phyloP scores from a whole-genome alignment of 2,888 invertebrate genomes.

The Harpalus rufipes region DNA sequence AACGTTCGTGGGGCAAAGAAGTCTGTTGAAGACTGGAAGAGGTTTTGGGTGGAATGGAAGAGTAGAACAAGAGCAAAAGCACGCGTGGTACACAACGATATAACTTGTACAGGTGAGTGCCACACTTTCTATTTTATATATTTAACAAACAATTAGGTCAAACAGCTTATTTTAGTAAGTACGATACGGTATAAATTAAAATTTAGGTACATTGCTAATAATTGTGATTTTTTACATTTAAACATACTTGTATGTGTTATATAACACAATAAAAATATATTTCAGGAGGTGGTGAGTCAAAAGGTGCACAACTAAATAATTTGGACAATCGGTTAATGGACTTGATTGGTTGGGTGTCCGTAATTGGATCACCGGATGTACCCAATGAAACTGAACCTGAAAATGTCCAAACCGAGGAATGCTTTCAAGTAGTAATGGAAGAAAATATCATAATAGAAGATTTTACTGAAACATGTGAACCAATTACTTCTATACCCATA shows the following conservation, averaged over 20 bases:
- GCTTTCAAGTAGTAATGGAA: not conserved
- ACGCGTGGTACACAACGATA: not conserved
- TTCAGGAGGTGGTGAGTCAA: not conserved
- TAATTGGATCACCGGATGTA: not conserved
- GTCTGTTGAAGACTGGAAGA: not conserved
- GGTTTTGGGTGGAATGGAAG: not conserved
- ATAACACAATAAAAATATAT: not conserved
- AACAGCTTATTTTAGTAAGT: not conserved
- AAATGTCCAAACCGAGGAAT: not conserved
- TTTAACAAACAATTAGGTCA: not conserved
- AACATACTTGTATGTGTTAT: not conserved
- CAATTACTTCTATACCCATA: not conserved
- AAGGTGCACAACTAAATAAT: not conserved
- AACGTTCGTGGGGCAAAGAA: not conserved
- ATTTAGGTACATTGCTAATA: not conserved
- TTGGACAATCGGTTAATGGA: too few relatives aligned
- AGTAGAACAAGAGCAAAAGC: not conserved
- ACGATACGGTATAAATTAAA: not conserved
- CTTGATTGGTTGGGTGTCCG: slow-evolving; percentile 1
- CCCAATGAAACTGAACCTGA: not conserved
- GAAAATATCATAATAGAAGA: not conserved
- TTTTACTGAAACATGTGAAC: not conserved
- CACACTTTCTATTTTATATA: not conserved
- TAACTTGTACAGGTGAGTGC: not conserved
- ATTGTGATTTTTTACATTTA: not conserved